Evolutionary conservation across 2,797 vertebrate species (phyloP), one percentile per base, ranked within the genome.

Genomic region (Ctenosaura bakeri): DNA sequence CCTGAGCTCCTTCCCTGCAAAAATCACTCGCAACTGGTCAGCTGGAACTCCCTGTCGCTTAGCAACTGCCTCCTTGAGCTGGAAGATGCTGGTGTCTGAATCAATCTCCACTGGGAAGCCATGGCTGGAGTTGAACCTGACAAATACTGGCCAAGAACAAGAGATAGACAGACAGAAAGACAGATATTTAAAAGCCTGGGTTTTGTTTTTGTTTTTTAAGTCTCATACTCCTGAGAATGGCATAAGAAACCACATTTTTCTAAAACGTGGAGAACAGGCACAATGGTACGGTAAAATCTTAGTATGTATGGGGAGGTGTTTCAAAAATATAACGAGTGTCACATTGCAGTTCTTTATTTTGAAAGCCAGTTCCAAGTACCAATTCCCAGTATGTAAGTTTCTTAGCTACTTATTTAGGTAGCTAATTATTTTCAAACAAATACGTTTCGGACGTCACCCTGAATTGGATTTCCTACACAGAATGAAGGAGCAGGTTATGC

Each of bases 61-160:
- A 82, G 98, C 98, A 97, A 99, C 98, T 66, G 52, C 93, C 94
- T 98, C 97, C 97, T 98, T 99, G 95, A 99, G 98, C 94, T 98
- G 96, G 0, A 97, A 93, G 94, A 99, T 97, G 73, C 97, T 98
- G 78, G 97, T 95, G 20, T 97, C 97, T 0, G 93, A 93, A 93
- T 96, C 96, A 91, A 98, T 94, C 96, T 99, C 98, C 97, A 99
- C 96, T 0, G 97, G 97, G 94, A 98, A 97, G 4, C 97, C 97
- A 4, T 98, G 97, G 77, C 97, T 98, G 93, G 97, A 98, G 97
- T 98, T 98, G 96, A 98, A 99, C 93, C 98, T 97, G 92, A 98
- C 98, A 85, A 98, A 98, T 93, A 99, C 98, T 99, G 94, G 94
- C 90, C 42, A 89, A 93, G 82, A 95, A 91, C 13, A 96, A 87